These are phyloP conservation scores for Hoplias malabaricus DNA, from an alignment of 2,113 vertebrate genomes.

Conservation along the genomic window DNA sequence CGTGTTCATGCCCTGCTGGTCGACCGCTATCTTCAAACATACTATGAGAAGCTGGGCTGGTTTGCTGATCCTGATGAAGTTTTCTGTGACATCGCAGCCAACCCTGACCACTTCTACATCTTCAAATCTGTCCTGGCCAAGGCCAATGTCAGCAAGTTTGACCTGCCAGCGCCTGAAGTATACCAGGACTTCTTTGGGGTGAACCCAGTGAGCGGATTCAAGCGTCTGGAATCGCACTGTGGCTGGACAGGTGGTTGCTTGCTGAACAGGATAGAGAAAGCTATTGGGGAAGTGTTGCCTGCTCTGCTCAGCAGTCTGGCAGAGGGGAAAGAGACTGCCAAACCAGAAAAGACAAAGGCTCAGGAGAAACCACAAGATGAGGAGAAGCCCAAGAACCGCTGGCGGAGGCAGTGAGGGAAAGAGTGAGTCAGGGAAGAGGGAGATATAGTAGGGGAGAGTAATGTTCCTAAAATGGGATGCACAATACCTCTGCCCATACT, in stretches of 20 bases:
- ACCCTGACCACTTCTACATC: conserved; percentile 97
- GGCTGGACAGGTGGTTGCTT: conserved; percentile 95
- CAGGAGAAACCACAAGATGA: conserved; percentile 34
- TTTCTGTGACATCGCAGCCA: conserved; percentile 93
- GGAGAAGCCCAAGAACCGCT: conserved; percentile 79
- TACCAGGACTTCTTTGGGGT: conserved; percentile 98
- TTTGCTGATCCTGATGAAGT: conserved; percentile 95
- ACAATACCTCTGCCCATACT: conserved; percentile 8
- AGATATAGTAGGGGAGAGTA: not conserved
- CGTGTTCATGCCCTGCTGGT: conserved; percentile 93
- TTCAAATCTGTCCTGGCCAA: conserved; percentile 98
- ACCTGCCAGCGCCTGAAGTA: conserved; percentile 91
- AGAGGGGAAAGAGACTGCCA: conserved; percentile 68
- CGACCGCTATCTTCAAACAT: conserved; percentile 95
- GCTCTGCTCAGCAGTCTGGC: conserved; percentile 81
- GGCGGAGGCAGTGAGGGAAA: conserved; percentile 70
- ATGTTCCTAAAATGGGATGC: conserved; percentile 15
- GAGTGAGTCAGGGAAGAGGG: conserved; percentile 10
- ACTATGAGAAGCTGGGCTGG: conserved; percentile 96
- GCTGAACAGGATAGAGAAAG: conserved; percentile 93
- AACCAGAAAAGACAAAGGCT: conserved; percentile 42
- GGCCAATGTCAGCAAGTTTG: conserved; percentile 98
- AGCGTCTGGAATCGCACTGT: conserved; percentile 89
- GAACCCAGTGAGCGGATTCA: conserved; percentile 88
- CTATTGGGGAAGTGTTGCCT: conserved; percentile 91